Base-by-base conservation (phyloP, 2,797 vertebrate species). In the Synaphobranchus kaupii region DNA sequence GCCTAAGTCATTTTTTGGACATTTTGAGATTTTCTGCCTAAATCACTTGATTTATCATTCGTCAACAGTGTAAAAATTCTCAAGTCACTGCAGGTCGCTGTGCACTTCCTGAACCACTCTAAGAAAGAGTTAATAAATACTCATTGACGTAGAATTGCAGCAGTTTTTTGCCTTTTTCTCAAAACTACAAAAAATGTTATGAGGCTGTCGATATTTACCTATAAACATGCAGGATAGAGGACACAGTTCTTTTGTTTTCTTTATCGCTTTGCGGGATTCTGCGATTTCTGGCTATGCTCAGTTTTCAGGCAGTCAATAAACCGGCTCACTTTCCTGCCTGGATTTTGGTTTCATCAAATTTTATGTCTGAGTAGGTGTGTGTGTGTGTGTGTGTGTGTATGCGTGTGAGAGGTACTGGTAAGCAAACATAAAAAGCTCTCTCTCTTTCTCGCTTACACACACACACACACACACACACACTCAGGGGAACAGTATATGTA, bases 401-500 rank as follows among this genome's bases (percentile, higher is more conserved):
- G 17, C n/a, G 78, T 22, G 78, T 81, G 20, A 22, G 44, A 22
- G 78, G 44, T 15, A 7, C 4, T 25, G 34, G 25, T 2, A 20
- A 80, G 76, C 15, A 48, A 22, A 7, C 76, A 73, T n/a, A 34
- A 4, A 34, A 66, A 66, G 63, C 22, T 28, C 15, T 4, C 58
- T n/a, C 63, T 68, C 60, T 5, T 5, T 25, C 60, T 22, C 15
- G 31, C 22, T 54, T 22, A 85, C 15, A 25, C 66, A 44, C 22
- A 47, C 28, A 60, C 31, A 81, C 54, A 48, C 73, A 86, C 73
- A 78, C 34, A 78, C 73, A 22, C 73, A 47, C 73, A 78, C 73
- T 20, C 17, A 44, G 20, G 12, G 68, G 34, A 56, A 34, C 50
- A 84, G 34, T 58, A 34, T 34, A 47, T 22, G 39, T 20, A 10